Evolutionary conservation across 2,888 invertebrate species (phyloP).

Genomic region (Tipula vernalis): DNA sequence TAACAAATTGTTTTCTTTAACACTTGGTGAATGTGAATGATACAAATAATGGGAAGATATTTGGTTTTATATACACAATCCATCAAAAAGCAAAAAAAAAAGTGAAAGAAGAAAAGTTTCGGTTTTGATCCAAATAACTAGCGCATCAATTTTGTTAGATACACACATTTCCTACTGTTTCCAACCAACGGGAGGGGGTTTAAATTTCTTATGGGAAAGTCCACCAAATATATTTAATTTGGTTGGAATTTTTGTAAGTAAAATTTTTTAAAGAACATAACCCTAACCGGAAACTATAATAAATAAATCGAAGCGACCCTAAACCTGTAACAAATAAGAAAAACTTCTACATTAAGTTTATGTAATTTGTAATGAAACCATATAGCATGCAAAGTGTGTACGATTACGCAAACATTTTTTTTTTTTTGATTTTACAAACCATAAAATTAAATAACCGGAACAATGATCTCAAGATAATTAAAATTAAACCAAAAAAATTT

Average conservation of each 20-base stretch:
- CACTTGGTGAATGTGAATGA: conserved; percentile 4
- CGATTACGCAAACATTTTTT: neutral
- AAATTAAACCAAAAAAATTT: neutral
- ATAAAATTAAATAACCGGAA: neutral
- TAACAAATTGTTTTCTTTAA: neutral
- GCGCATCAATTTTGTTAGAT: neutral
- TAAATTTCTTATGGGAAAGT: neutral
- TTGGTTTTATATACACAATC: neutral
- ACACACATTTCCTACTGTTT: neutral
- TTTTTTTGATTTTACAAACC: too few relatives aligned
- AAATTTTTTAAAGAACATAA: neutral
- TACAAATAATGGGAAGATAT: neutral
- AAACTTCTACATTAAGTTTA: too few relatives aligned
- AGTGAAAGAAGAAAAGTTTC: neutral
- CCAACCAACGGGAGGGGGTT: neutral
- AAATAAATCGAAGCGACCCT: too few relatives aligned
- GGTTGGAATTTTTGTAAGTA: neutral
- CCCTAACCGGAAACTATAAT: too few relatives aligned
- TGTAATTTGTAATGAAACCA: too few relatives aligned
- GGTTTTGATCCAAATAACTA: neutral
- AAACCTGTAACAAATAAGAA: too few relatives aligned
- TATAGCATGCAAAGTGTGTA: too few relatives aligned
- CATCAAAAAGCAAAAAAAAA: neutral
- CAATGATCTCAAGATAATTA: neutral
- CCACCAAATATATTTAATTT: neutral